Conservation (phyloP, 2,113 vertebrate genomes). For the Eidolon helvum region DNA sequence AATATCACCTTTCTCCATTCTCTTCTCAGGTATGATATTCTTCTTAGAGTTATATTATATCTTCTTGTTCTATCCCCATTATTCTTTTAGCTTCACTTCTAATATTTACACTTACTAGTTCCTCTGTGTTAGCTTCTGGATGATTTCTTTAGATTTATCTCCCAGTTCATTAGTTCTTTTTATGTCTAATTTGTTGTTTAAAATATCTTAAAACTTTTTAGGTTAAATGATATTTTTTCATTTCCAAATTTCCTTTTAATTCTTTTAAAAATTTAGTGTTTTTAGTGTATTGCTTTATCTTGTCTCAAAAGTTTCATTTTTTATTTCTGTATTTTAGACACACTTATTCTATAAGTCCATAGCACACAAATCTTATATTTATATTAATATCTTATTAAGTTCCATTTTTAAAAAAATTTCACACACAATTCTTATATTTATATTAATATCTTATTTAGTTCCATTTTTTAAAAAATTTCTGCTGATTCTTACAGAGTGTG, state of each 20-base stretch:
- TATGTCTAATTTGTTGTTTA: slow-evolving; percentile 7
- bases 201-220: background rate
- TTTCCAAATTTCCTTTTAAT: background rate
- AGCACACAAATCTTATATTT: background rate
- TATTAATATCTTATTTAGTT: background rate
- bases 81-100: background rate
- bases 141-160: background rate
- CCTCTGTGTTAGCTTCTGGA: background rate
- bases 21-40: background rate
- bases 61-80: background rate
- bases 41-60: background rate
- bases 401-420: background rate
- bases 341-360: background rate
- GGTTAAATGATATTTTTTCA: slow-evolving; percentile 6
- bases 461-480: background rate
- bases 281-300: background rate
- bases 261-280: background rate
- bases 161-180: background rate
- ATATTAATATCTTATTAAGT: background rate
- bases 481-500: background rate
- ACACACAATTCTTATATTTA: background rate
- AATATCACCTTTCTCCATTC: background rate
- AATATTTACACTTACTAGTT: background rate
- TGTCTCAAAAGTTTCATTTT: background rate
- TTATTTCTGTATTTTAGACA: background rate